Evolutionary conservation across 2,888 invertebrate genomes (phyloP).

Genomic region (Syritta pipiens): DNA sequence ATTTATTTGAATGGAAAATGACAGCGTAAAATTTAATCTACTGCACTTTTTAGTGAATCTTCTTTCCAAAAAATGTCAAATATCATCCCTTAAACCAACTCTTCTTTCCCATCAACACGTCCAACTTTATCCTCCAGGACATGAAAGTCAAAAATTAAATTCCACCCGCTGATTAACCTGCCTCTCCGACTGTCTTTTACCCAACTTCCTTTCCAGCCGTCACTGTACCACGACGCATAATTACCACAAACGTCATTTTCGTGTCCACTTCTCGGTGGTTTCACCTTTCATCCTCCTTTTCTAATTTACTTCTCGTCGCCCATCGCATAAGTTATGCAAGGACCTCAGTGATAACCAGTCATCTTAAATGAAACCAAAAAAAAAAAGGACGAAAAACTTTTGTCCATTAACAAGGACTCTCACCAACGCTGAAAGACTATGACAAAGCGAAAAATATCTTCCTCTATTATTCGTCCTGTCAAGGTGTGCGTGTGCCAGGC

Average conservation of each 20-base stretch:
- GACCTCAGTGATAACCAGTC: neutral
- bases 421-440: neutral
- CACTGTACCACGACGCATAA: conserved; percentile 4
- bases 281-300: neutral
- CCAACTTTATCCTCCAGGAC: no score
- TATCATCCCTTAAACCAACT: no score
- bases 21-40: no score
- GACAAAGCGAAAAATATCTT: conserved; percentile 20
- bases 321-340: conserved; percentile 21
- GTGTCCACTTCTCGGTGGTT: neutral
- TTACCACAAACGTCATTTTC: conserved; percentile 3
- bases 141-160: no score
- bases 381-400: conserved; percentile 7
- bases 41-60: no score
- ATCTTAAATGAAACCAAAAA: conserved; percentile 9
- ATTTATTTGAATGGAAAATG: no score
- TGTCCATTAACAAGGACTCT: neutral
- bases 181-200: no score
- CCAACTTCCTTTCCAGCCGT: no score
- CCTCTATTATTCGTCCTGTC: neutral
- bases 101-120: no score
- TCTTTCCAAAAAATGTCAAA: no score
- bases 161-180: no score
- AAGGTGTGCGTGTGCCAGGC: neutral
- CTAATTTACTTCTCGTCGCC: conserved; percentile 36